Evolutionary conservation across 2,888 invertebrate species (phyloP), one percentile per base, ranked within the genome.

Genomic region (Nowickia ferox): DNA sequence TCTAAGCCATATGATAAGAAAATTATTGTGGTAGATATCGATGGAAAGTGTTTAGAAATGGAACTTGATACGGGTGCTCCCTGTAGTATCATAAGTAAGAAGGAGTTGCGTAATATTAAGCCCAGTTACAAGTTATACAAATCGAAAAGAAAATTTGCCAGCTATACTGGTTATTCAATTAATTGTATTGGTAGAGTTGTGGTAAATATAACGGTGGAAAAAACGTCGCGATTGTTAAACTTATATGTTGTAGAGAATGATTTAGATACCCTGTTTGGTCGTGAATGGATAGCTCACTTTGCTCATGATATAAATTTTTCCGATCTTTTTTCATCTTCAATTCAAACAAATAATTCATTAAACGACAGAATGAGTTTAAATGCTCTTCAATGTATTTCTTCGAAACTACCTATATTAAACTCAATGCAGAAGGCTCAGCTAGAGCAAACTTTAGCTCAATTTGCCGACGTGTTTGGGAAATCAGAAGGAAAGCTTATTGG

Each of bases 1-100:
- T 48, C 48, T 5, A 48, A 15, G 13, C 48, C 51, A 51, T 51
- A 51, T 51, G 51, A 51, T 11, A 51, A 17, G 51, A 51, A 51
- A 17, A 51, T 51, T 5, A 51, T 51, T 51, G n/a, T 51, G n/a
- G 9, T 11, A 51, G 17, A 51, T 30, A 51, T 68, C 13, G 51
- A 68, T 15, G 66, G 66, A 3, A 22, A 51, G 15, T 9, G 38
- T 17, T 11, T 69, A 40, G 40, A 53, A 38, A 74, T 74, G 63
- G 63, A 74, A 19, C 17, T 74, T 51, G 74, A 74, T 38, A 74
- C 63, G 8, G 63, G 74, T 11, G 74, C 63, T n/a, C 51, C 63
- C 13, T 74, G 74, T 30, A 38, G 63, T 19, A 63, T 74, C 38
- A 51, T 74, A 13, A 74, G 74, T 40, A 40, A 9, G 22, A 51